A percentile compares a stretch with the other conserved stretches of the same genome.
phyloP scores from a whole-genome alignment of 2,797 vertebrate species.

The Myotis daubentonii region DNA sequence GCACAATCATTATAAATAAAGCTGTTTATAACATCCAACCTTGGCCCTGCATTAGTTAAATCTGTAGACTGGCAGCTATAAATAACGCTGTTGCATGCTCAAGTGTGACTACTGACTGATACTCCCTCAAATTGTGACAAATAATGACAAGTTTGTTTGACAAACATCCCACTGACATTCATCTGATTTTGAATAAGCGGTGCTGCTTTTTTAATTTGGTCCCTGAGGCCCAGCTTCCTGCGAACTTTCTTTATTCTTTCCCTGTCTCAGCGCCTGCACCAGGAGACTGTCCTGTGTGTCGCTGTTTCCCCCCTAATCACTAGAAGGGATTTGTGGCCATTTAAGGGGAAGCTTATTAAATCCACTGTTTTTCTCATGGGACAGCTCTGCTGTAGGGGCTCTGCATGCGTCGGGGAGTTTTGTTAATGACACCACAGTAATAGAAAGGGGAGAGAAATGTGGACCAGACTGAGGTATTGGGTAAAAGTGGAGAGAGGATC shows the following conservation, averaged over 20 bases:
- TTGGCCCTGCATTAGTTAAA: conserved; percentile 71
- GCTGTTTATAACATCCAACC: conserved; percentile 64
- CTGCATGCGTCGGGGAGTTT: conserved; percentile 61
- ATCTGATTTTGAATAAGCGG: conserved; percentile 78
- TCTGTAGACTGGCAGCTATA: conserved; percentile 73
- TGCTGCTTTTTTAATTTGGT: conserved; percentile 78
- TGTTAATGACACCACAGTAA: conserved; percentile 55
- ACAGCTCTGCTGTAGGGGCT: conserved; percentile 61
- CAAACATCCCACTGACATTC: conserved; percentile 79
- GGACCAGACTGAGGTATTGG: not conserved
- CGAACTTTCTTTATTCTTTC: conserved; percentile 58
- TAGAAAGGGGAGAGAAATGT: too few relatives aligned
- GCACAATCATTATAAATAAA: conserved; percentile 75
- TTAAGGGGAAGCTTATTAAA: conserved; percentile 78
- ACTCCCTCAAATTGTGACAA: conserved; percentile 80
- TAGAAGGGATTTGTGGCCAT: conserved; percentile 72
- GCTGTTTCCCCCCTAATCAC: conserved; percentile 41
- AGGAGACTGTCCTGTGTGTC: not conserved
- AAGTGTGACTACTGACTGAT: conserved; percentile 74
- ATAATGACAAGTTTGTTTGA: conserved; percentile 82
- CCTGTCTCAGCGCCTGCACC: conserved; percentile 10
- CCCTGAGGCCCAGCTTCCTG: conserved; percentile 65
- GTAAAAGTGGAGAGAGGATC: not conserved
- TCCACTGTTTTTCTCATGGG: conserved; percentile 58
- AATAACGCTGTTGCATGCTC: conserved; percentile 69